Evolutionary conservation across 2,797 vertebrate genomes (phyloP).

Genomic region (Xenops minutus): DNA sequence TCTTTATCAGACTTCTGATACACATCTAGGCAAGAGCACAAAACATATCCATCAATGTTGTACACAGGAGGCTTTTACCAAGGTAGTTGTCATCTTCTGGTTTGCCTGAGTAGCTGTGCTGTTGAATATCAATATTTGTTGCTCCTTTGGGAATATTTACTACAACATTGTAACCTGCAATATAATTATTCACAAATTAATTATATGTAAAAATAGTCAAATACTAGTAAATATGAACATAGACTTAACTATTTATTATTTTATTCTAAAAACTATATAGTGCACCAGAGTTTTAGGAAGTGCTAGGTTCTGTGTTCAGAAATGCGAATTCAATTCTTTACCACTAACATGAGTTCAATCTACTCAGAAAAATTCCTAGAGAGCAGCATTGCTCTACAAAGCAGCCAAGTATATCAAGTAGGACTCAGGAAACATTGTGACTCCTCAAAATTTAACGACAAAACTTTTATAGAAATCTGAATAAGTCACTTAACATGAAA

Average conservation of each 20-base stretch:
- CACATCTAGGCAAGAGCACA: background rate
- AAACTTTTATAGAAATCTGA: background rate
- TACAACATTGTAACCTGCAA: conserved; percentile 91
- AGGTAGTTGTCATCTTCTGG: conserved; percentile 97
- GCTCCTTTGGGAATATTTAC: conserved; percentile 93
- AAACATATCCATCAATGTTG: background rate
- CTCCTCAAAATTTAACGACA: background rate
- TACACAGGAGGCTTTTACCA: conserved; percentile 78
- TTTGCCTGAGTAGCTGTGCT: conserved; percentile 95
- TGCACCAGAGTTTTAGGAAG: background rate
- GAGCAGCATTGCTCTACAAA: background rate
- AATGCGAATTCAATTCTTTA: background rate
- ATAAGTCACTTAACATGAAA: background rate
- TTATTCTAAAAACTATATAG: background rate
- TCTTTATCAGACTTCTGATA: background rate
- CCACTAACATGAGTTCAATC: background rate
- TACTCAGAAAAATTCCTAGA: background rate
- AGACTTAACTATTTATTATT: background rate
- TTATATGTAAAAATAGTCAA: background rate
- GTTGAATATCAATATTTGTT: conserved; percentile 91
- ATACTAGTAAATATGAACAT: background rate
- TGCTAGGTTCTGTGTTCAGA: background rate
- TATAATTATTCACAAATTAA: conserved; percentile 43
- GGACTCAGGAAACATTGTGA: background rate
- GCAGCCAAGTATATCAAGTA: background rate